Percentiles rank a stretch among this genome's conserved stretches.
phyloP scores from a whole-genome alignment of 2,888 invertebrate genomes.

The Leptinotarsa rubiginosa region DNA sequence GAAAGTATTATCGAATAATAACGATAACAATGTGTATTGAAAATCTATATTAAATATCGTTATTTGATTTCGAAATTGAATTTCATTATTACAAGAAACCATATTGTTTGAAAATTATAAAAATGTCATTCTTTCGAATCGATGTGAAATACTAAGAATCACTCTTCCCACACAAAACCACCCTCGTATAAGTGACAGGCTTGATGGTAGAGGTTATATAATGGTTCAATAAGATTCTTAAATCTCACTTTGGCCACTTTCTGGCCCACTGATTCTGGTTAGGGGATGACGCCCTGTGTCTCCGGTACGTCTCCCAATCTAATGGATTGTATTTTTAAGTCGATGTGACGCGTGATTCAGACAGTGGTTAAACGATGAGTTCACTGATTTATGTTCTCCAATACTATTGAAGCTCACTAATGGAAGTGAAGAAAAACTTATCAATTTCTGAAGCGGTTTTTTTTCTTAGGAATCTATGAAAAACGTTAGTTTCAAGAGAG shows the following conservation, averaged over 20 bases:
- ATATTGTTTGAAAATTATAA: not conserved
- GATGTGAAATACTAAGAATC: not conserved
- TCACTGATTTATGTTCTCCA: not conserved
- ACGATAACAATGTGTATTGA: too few relatives aligned
- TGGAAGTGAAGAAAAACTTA: not conserved
- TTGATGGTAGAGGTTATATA: constrained; percentile 48
- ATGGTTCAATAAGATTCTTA: constrained; percentile 63
- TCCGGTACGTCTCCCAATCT: constrained; percentile 44
- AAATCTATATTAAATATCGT: too few relatives aligned
- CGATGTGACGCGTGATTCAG: constrained; percentile 42
- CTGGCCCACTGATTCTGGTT: constrained; percentile 56
- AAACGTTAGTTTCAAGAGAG: too few relatives aligned
- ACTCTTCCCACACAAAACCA: not conserved
- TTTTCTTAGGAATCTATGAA: too few relatives aligned
- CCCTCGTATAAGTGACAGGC: constrained; percentile 33
- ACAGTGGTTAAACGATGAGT: constrained; percentile 34
- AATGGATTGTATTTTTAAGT: constrained; percentile 52
- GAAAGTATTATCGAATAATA: too few relatives aligned
- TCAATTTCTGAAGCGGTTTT: too few relatives aligned
- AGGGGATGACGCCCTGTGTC: constrained; percentile 47
- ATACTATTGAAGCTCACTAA: not conserved
- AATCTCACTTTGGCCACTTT: constrained; percentile 64
- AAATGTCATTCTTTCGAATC: not conserved
- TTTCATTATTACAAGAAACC: too few relatives aligned
- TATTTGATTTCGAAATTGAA: too few relatives aligned